Evolutionary conservation across 1,140 invertebrate species (phyloP).

Genomic region (Agrilus planipennis): DNA sequence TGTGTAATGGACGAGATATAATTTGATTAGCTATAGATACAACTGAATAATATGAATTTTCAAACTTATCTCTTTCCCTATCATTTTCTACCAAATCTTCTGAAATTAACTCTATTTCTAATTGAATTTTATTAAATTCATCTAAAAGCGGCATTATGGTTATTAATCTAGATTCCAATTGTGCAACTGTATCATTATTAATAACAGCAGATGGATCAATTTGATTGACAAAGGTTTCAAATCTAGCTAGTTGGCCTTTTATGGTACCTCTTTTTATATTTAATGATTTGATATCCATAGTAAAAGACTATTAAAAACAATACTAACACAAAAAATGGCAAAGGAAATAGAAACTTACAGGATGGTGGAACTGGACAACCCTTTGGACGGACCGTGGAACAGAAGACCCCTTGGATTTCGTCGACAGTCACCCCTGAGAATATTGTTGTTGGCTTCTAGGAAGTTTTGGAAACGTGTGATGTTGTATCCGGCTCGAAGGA

Average conservation of each 20-base stretch:
- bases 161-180: neutral
- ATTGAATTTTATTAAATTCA: neutral
- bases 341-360: no score
- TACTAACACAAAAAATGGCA: no score
- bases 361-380: no score
- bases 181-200: neutral
- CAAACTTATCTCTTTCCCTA: neutral
- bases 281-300: no score
- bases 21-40: neutral
- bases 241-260: neutral
- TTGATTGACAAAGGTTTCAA: neutral
- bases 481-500: no score
- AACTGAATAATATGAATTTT: neutral
- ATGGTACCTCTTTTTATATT: neutral
- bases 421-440: no score
- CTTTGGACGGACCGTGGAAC: no score
- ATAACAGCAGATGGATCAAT: neutral
- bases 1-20: neutral
- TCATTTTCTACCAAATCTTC: neutral
- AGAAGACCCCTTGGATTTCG: no score
- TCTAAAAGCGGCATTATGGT: neutral
- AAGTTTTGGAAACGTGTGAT: no score
- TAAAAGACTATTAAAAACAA: no score
- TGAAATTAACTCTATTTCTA: neutral
- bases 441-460: no score